Evolutionary conservation across 2,888 invertebrate species (phyloP), one percentile per base, ranked within the genome.

Genomic region (Petrolisthes cinctipes): DNA sequence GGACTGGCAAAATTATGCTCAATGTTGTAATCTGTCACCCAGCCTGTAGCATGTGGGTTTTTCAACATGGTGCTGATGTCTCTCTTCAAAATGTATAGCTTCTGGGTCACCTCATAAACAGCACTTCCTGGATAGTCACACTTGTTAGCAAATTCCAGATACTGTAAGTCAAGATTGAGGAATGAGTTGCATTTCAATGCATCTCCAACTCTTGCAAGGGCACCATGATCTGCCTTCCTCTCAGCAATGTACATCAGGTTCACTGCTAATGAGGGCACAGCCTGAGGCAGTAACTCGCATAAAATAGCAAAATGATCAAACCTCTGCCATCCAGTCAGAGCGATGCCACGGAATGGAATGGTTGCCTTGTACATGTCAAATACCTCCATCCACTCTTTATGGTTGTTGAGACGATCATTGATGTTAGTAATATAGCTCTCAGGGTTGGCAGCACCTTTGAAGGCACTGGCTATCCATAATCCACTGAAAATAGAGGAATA

Each of bases 361-460:
- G 93, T 93, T 91, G 94, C 94, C 91, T 94, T 93, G 1, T 93
- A 93, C 4, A 94, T 93, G 92, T 95, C 95, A 93, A 95, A 96
- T 1, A 94, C 93, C n/a, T 93, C 92, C 61, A 93, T 89, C 96
- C 96, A 96, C 81, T 95, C 93, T 89, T 95, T 93, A 92, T 95
- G 95, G 92, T 96, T 96, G 92, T 95, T 95, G 82, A 96, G 93
- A 92, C 96, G 95, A 92, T 96, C 95, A 0, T 95, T 95, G 91
- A 95, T 95, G 14, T 95, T 94, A 0, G 96, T 96, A 85, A 96
- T 92, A 89, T 95, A 95, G 93, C 95, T 95, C 91, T 95, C 94
- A 85, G 95, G 95, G 0, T 97, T 96, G 89, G 96, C 96, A 5
- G 96, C 96, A 2, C 95, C 96, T 92, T 96, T 96, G 92, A 95